These are phyloP conservation scores for Choloepus didactylus DNA, from an alignment of 2,797 vertebrate genomes.

Conservation along the genomic window DNA sequence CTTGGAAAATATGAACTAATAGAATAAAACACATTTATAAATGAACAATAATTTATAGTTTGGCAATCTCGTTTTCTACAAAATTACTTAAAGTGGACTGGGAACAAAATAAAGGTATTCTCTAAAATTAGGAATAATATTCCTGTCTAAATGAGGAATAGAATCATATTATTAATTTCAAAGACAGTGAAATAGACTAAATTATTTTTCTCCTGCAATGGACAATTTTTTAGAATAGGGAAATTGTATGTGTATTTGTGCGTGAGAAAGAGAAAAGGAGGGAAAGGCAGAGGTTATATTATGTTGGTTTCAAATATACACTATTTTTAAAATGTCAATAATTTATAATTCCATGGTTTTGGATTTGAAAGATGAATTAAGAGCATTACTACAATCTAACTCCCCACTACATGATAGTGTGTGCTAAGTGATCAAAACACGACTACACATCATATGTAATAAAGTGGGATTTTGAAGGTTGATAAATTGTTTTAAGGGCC, in stretches of 20 bases:
- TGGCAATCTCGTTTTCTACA: background rate
- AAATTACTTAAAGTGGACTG: background rate
- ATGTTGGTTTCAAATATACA: background rate
- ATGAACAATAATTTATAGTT: background rate
- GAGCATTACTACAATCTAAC: background rate
- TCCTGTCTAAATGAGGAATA: background rate
- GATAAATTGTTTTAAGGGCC: background rate
- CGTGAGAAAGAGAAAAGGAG: background rate
- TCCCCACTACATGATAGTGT: too few species aligned
- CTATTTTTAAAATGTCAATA: background rate
- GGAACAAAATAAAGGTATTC: background rate
- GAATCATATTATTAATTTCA: background rate
- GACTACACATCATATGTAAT: background rate
- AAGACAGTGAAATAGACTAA: background rate
- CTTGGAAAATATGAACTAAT: background rate
- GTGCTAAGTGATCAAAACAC: background rate
- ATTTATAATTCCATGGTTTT: background rate
- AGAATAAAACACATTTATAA: background rate
- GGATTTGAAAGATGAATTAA: background rate
- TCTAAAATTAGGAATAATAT: background rate
- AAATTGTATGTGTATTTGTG: background rate
- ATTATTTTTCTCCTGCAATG: background rate
- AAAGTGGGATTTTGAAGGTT: background rate
- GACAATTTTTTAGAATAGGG: background rate
- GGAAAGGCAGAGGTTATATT: background rate